phyloP scores from a whole-genome alignment of 2,888 invertebrate species.

The Auanema sp. region DNA sequence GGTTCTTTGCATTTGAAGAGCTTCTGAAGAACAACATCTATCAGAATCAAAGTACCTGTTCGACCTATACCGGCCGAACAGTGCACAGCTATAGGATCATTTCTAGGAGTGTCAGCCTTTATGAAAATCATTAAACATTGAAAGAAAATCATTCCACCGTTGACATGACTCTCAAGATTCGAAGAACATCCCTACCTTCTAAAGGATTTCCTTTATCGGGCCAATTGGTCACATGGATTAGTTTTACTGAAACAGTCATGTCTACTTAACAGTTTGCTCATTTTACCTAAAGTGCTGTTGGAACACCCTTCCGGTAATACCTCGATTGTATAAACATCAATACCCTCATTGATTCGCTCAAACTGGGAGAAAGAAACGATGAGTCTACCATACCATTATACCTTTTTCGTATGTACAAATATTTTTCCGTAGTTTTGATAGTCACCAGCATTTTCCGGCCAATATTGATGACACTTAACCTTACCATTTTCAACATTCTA shows the following conservation, averaged over 20 bases:
- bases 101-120: background rate
- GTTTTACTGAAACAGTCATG: background rate
- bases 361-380: background rate
- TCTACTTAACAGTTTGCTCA: background rate
- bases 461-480: slow-evolving; percentile 15
- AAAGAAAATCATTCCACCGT: background rate
- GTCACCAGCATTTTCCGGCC: slow-evolving; percentile 10
- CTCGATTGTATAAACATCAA: slow-evolving; percentile 14
- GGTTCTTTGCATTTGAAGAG: slow-evolving; percentile 8
- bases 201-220: slow-evolving; percentile 6
- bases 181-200: background rate
- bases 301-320: slow-evolving; percentile 10
- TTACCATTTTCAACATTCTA: slow-evolving; percentile 13
- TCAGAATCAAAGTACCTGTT: slow-evolving; percentile 15
- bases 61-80: slow-evolving; percentile 20
- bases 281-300: slow-evolving; percentile 3
- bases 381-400: background rate
- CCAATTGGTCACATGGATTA: slow-evolving; percentile 16
- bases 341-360: background rate
- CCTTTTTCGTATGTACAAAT: slow-evolving; percentile 11
- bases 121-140: background rate
- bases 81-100: slow-evolving; percentile 14
- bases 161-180: slow-evolving; percentile 9
- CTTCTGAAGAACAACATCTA: slow-evolving; percentile 11
- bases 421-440: slow-evolving; percentile 3